Evolutionary conservation across 1,140 invertebrate genomes (phyloP).

Genomic region (Polypedilum pembai): DNA sequence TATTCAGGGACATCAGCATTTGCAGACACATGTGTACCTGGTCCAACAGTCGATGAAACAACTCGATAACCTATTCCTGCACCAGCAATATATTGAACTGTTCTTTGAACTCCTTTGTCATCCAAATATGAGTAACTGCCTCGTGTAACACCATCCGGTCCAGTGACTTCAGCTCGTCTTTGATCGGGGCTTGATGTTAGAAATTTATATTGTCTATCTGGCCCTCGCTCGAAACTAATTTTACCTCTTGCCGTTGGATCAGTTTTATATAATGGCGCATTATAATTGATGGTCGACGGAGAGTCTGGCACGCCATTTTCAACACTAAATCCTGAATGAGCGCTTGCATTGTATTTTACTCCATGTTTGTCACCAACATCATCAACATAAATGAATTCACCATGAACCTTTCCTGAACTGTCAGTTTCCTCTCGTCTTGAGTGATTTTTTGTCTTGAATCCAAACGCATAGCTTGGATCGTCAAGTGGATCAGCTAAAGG

Average conservation of each 20-base stretch:
- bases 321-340: constrained; percentile 62
- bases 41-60: constrained; percentile 42
- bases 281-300: constrained; percentile 38
- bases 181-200: constrained; percentile 63
- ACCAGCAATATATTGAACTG: constrained; percentile 65
- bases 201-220: constrained; percentile 40
- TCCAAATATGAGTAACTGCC: constrained; percentile 68
- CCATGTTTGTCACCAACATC: constrained; percentile 63
- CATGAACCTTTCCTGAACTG: constrained; percentile 50
- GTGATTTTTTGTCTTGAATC: constrained; percentile 55
- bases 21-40: constrained; percentile 36
- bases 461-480: constrained; percentile 62
- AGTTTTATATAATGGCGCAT: constrained; percentile 40
- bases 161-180: constrained; percentile 59
- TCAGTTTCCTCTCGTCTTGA: constrained; percentile 56
- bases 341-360: constrained; percentile 62
- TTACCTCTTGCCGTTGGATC: constrained; percentile 37
- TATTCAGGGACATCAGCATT: constrained; percentile 36
- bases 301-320: constrained; percentile 60
- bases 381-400: constrained; percentile 50
- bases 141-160: constrained; percentile 56
- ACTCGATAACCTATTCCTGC: constrained; percentile 66
- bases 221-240: constrained; percentile 40
- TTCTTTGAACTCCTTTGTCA: constrained; percentile 61
- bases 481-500: constrained; percentile 62